Conservation (phyloP, 2,113 vertebrate genomes). For the Cyprinodon brontotheroides region DNA sequence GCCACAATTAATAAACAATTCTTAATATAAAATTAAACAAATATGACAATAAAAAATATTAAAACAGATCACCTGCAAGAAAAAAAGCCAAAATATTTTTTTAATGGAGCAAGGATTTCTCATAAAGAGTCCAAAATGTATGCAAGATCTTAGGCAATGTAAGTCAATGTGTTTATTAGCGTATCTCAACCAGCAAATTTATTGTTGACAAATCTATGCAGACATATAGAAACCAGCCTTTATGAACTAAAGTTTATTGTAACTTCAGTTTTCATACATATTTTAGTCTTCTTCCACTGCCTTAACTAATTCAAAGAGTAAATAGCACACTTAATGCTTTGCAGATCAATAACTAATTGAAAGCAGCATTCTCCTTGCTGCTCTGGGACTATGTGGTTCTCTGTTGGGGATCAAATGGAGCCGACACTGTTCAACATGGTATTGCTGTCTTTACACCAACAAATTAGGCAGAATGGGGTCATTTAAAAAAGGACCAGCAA, state of each 20-base stretch:
- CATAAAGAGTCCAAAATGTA: not conserved
- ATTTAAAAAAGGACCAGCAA: conserved; percentile 29
- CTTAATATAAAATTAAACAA: not conserved
- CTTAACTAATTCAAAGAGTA: conserved; percentile 52
- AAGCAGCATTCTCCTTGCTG: conserved; percentile 54
- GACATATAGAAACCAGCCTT: not conserved
- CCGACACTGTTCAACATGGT: conserved; percentile 56
- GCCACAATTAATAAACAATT: too few species aligned
- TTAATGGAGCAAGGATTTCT: not conserved
- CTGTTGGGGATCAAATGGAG: conserved; percentile 37
- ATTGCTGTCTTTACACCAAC: conserved; percentile 45
- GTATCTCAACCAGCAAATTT: not conserved
- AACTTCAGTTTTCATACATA: not conserved
- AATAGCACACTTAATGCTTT: conserved; percentile 43
- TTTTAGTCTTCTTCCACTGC: conserved; percentile 15
- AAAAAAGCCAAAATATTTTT: not conserved
- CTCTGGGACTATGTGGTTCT: conserved; percentile 42
- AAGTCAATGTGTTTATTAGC: not conserved
- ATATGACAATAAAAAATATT: not conserved
- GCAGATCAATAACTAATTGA: conserved; percentile 65
- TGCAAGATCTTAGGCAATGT: not conserved
- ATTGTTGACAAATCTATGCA: not conserved
- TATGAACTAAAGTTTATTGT: not conserved
- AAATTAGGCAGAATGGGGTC: conserved; percentile 30
- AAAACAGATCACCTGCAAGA: not conserved